Percentiles rank a stretch among this genome's conserved stretches.
Evolutionary conservation across 1,140 invertebrate genomes (phyloP).

Genomic region (Drosophila kohkoa): DNA sequence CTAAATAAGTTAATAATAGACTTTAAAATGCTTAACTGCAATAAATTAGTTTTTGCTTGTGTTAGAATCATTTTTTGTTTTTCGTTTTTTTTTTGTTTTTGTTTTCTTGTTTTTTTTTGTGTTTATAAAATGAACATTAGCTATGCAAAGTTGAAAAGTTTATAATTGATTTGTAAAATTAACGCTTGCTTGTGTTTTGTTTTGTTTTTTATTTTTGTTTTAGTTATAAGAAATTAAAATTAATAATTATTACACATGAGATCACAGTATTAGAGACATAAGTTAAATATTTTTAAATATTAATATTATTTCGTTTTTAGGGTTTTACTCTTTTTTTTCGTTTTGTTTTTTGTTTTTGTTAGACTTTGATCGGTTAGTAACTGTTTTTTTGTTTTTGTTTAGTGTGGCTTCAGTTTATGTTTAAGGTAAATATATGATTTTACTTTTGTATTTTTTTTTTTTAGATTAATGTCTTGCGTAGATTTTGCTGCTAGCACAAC

Average conservation of each 20-base stretch:
- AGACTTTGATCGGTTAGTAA: constrained; percentile 74
- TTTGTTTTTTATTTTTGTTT: constrained; percentile 30
- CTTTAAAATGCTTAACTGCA: constrained; percentile 74
- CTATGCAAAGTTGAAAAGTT: constrained; percentile 67
- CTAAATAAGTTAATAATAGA: constrained; percentile 79
- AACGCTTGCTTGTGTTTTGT: constrained; percentile 51
- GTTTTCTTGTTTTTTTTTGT: constrained; percentile 22
- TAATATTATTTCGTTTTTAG: constrained; percentile 32
- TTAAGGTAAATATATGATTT: constrained; percentile 25
- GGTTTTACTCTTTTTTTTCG: constrained; percentile 29
- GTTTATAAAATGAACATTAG: constrained; percentile 72
- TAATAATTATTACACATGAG: constrained; percentile 85
- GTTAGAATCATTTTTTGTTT: constrained; percentile 35
- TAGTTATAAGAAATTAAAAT: constrained; percentile 82
- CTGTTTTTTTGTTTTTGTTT: constrained; percentile 38
- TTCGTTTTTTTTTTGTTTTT: constrained; percentile 12
- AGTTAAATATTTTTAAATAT: constrained; percentile 81
- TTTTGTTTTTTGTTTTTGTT: constrained; percentile 41
- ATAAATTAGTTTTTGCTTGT: constrained; percentile 72
- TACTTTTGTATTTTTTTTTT: constrained; percentile 41
- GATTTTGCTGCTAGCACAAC: constrained; percentile 68
- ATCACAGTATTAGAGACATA: constrained; percentile 85
- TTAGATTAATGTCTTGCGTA: constrained; percentile 73
- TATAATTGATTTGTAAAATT: constrained; percentile 70
- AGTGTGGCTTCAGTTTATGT: constrained; percentile 30